Percentiles rank a stretch among this genome's conserved stretches.
These are phyloP conservation scores for Telmatherina bonti DNA, from an alignment of 2,797 vertebrate species.

Conservation along the genomic window DNA sequence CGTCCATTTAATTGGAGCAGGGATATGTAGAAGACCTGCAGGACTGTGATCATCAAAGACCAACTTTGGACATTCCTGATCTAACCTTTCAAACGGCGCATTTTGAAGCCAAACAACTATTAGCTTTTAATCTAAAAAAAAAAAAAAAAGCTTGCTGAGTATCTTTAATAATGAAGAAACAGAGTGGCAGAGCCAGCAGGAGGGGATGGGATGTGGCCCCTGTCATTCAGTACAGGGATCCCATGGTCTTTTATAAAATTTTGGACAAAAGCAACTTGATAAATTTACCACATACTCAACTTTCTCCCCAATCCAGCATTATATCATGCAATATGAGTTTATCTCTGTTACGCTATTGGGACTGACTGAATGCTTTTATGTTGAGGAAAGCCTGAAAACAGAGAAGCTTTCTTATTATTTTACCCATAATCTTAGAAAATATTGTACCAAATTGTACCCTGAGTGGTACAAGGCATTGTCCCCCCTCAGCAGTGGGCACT, in stretches of 20 bases:
- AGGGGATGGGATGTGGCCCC: not conserved
- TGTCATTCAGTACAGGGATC: not conserved
- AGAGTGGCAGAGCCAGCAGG: not conserved
- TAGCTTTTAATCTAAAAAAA: not conserved
- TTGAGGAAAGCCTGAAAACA: not conserved
- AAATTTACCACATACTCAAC: not conserved
- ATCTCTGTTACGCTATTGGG: slow-evolving; percentile 2
- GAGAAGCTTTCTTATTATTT: not conserved
- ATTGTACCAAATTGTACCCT: no score
- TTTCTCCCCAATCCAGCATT: not conserved
- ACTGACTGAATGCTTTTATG: not conserved
- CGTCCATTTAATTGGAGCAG: no score
- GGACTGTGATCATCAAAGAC: no score
- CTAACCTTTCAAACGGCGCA: not conserved
- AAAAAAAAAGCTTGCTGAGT: not conserved
- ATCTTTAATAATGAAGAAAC: no score
- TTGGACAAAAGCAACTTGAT: not conserved
- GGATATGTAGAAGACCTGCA: no score
- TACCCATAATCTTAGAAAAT: not conserved
- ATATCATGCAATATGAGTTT: not conserved
- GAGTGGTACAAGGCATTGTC: no score
- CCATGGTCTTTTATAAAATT: not conserved
- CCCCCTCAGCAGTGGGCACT: no score
- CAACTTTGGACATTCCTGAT: no score
- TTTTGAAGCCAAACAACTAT: not conserved